phyloP scores from a whole-genome alignment of 1,140 invertebrate genomes.

The Sinella curviseta region DNA sequence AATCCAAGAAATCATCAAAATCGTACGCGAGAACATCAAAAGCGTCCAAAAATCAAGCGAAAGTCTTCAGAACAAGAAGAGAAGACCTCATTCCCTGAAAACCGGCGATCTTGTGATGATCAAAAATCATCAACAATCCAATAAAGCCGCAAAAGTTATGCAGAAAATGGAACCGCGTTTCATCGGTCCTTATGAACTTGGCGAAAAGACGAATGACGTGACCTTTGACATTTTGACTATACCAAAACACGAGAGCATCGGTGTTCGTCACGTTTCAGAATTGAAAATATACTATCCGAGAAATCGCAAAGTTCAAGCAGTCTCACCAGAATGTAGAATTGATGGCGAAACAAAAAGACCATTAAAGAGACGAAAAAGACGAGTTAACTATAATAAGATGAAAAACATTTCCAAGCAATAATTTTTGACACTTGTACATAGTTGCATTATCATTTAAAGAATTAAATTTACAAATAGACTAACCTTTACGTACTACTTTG shows the following conservation, averaged over 20 bases:
- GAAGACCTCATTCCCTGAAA: not conserved
- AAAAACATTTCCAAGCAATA: not conserved
- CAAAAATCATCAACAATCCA: not conserved
- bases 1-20: not conserved
- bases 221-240: not conserved
- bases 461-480: too few relatives aligned
- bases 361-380: not conserved
- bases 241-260: not conserved
- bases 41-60: not conserved
- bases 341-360: not conserved
- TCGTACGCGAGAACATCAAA: not conserved
- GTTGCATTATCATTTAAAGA: too few relatives aligned
- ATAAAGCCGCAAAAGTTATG: not conserved
- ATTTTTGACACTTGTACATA: too few relatives aligned
- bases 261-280: not conserved
- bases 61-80: not conserved
- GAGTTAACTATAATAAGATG: not conserved
- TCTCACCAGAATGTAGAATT: not conserved
- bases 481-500: too few relatives aligned
- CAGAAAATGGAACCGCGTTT: not conserved
- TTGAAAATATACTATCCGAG: not conserved
- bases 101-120: not conserved
- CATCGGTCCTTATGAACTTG: not conserved
- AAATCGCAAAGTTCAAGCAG: not conserved
- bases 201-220: not conserved